phyloP scores from a whole-genome alignment of 2,888 invertebrate species.

The Pyrochroa serraticornis region DNA sequence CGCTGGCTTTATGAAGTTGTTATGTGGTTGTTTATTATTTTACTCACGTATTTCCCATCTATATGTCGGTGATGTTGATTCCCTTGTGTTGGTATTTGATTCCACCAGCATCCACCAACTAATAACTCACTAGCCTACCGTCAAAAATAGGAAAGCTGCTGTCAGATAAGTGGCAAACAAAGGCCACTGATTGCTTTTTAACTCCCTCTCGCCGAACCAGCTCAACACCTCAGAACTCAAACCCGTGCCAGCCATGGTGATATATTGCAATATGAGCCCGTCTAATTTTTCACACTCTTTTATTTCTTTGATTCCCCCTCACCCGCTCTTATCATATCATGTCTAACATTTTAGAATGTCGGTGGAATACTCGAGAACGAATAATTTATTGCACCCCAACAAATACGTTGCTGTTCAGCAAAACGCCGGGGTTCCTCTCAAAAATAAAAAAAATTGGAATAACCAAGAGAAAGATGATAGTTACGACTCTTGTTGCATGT shows the following conservation, averaged over 20 bases:
- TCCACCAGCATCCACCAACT: slow-evolving; percentile 22
- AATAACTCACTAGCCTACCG: slow-evolving; percentile 26
- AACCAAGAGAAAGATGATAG: too few species aligned
- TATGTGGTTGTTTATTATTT: slow-evolving; percentile 22
- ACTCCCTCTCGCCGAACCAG: slow-evolving; percentile 20
- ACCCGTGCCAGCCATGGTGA: slow-evolving; percentile 9
- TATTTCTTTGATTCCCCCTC: not conserved
- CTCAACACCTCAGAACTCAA: slow-evolving; percentile 8
- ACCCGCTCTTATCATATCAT: not conserved
- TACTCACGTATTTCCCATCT: slow-evolving; percentile 22
- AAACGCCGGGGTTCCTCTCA: too few species aligned
- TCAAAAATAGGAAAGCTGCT: slow-evolving; percentile 30
- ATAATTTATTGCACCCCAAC: too few species aligned
- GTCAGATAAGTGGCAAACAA: slow-evolving; percentile 39
- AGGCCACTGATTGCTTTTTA: slow-evolving; percentile 37
- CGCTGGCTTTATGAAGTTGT: slow-evolving; percentile 5
- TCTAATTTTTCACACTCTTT: slow-evolving; percentile 11
- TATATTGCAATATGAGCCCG: slow-evolving; percentile 12
- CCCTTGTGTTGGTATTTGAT: slow-evolving; percentile 21
- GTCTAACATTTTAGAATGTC: slow-evolving; percentile 2
- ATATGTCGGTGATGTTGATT: slow-evolving; percentile 19
- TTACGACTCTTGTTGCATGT: too few species aligned
- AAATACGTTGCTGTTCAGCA: too few species aligned
- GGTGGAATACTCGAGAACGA: not conserved
- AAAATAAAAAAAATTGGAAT: too few species aligned